Conservation (phyloP, 2,888 invertebrate species). For the Euproctis similis region DNA sequence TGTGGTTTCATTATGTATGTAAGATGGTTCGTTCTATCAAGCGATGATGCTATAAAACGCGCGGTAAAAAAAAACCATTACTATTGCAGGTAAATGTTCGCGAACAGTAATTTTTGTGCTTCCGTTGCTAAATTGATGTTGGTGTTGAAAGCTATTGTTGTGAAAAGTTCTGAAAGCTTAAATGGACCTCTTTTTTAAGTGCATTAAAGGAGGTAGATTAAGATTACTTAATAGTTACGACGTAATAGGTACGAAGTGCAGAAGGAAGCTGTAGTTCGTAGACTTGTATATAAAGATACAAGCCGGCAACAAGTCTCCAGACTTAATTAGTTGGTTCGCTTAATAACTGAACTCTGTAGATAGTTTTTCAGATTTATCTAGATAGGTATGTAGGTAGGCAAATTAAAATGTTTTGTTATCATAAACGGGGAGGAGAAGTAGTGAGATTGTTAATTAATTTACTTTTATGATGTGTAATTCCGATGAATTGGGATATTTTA, state of each 20-base stretch:
- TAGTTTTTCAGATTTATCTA: too few relatives aligned
- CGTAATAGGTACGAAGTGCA: slow-evolving; percentile 12
- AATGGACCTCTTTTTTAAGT: slow-evolving; percentile 26
- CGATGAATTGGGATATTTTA: too few relatives aligned
- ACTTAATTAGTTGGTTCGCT: too few relatives aligned
- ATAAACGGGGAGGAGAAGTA: too few relatives aligned
- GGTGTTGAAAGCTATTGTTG: slow-evolving; percentile 59
- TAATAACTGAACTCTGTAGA: too few relatives aligned
- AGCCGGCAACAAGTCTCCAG: too few relatives aligned
- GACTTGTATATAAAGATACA: too few relatives aligned
- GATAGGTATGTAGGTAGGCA: too few relatives aligned
- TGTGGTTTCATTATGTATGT: slow-evolving; percentile 75
- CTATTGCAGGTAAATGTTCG: slow-evolving; percentile 58
- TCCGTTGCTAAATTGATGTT: slow-evolving; percentile 71
- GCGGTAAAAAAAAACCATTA: slow-evolving; percentile 67
- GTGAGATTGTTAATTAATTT: too few relatives aligned
- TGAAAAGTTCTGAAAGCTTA: slow-evolving; percentile 19
- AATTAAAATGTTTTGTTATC: too few relatives aligned
- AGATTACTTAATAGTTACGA: slow-evolving; percentile 14
- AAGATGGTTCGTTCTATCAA: slow-evolving; percentile 64
- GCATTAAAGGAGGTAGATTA: slow-evolving; percentile 31
- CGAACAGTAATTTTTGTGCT: slow-evolving; percentile 60
- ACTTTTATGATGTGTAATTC: too few relatives aligned
- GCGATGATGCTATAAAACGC: slow-evolving; percentile 56
- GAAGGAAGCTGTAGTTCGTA: slow-evolving; percentile 10